Base-by-base conservation (phyloP, 2,888 invertebrate species). In the Alsophila aescularia region DNA sequence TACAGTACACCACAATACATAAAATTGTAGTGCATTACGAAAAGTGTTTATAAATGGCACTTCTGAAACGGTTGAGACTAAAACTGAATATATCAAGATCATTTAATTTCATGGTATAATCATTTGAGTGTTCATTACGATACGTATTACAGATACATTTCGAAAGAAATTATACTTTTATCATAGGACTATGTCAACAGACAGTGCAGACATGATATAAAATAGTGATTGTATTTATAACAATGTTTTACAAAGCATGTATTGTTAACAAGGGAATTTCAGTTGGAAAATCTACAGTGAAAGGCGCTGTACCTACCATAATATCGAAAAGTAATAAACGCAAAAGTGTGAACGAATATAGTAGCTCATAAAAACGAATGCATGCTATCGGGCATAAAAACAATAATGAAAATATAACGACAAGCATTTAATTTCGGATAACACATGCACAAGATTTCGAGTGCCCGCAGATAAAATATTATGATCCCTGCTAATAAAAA, bases 401-500 rank as follows among this genome's bases (percentile, higher is more conserved):
- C 63, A 63, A 58, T 63, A 62, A 60, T 52, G 50, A 56, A 58
- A 61, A 52, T 50, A 49, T 58, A 55, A 59, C 60, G 37, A 55
- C 48, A 21, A 24, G 34, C 41, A 52, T 40, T 63, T 63, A 66
- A 61, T 66, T 60, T 59, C 50, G 58, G 47, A 61, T 63, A 66
- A 72, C 69, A 71, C 69, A 73, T 63, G 67, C 67, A 69, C 67
- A 73, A 76, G 73, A 73, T 69, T 75, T 64, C 60, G 64, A 73
- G 68, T 74, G 61, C 54, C 69, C 70, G 60, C 67, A 72, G 76
- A 77, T 80, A 83, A 81, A 82, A 79, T 81, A 83, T 82, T 83
- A 83, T 83, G 81, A 85, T 83, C 82, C 81, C 65, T 66, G 60
- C 69, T 79, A 87, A 87, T 87, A 88, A 88, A 89, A 86, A 86